Base-by-base conservation (phyloP, 1,140 invertebrate genomes). In the Macrosteles quadrilineatus region DNA sequence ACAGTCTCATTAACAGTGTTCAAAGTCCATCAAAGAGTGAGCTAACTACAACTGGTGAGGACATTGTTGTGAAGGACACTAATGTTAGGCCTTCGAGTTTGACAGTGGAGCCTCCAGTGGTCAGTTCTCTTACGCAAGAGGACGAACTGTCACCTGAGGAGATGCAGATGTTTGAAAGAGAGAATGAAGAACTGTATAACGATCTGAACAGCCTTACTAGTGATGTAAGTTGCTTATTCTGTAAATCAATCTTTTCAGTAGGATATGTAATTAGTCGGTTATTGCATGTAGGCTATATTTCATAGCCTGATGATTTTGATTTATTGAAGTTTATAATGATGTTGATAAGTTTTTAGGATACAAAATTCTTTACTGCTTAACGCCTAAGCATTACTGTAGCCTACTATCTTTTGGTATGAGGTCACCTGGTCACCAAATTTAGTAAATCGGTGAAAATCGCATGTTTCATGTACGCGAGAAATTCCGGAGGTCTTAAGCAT, bases 131-230 rank as follows among this genome's bases (percentile, higher is more conserved):
- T n/a, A 29, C 62, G 3, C 57, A 87, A 67, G 84, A 88, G 30
- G 85, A 89, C 67, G 85, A 89, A 68, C 78, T 96, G 0, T 91
- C 91, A 68, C 81, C 90, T 1, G 95, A 98, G 79, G 95, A 98
- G 80, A 81, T 96, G 47, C 95, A 97, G 80, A 89, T 97, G 84
- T 93, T 94, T 77, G 91, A 95, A 79, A 86, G 87, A 0, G 93
- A 96, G 81, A 95, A 96, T 81, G 83, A 89, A 36, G 89, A 91
- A 70, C 79, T 96, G 0, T 88, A 88, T 68, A 91, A 96, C 79
- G 92, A 98, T 76, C 81, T 98, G 25, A 96, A 93, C 79, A 93
- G 87, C 71, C 76, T 88, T 63, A 79, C 81, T 31, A 84, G 87
- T 73, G 87, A 89, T 82, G 78, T 78, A 47, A 68, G 23, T 55